Percentiles rank a stretch among this genome's conserved stretches.
Evolutionary conservation across 2,888 invertebrate species (phyloP).

Genomic region (Cataglyphis rosenhaueri): DNA sequence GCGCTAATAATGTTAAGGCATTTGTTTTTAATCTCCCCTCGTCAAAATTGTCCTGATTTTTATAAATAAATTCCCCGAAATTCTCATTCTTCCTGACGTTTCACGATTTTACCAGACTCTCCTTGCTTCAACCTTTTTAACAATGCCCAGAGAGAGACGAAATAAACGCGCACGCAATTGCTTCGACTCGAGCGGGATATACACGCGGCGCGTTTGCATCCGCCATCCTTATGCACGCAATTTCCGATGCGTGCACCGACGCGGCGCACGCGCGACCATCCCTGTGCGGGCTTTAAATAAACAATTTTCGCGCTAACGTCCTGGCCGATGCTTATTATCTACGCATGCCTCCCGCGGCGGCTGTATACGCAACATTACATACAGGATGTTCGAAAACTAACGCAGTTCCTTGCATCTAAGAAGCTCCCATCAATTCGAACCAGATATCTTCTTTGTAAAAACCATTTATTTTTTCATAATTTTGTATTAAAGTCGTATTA

Average conservation of each 20-base stretch:
- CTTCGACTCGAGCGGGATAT: conserved; percentile 1
- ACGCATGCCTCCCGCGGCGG: conserved; percentile 56
- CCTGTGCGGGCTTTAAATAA: conserved; percentile 74
- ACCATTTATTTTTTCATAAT: not conserved
- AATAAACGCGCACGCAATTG: not conserved
- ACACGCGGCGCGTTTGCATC: conserved; percentile 31
- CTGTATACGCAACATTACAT: conserved; percentile 31
- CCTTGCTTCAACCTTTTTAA: not conserved
- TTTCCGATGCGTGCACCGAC: conserved; percentile 33
- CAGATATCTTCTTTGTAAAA: not conserved
- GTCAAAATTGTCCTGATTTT: not conserved
- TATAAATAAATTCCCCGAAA: not conserved
- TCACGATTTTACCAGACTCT: not conserved
- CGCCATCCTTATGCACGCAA: conserved; percentile 41
- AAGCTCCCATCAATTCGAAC: not conserved
- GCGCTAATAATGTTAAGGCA: not conserved
- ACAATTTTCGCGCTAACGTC: conserved; percentile 80
- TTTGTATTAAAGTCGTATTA: not conserved
- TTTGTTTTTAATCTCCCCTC: not conserved
- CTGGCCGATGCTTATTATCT: conserved; percentile 75
- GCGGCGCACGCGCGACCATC: conserved; percentile 51
- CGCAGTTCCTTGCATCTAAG: not conserved
- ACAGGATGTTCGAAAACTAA: conserved; percentile 16
- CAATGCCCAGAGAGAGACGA: not conserved
- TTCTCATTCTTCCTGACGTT: not conserved